phyloP scores from a whole-genome alignment of 1,140 invertebrate species.

The Drosophila lowei region DNA sequence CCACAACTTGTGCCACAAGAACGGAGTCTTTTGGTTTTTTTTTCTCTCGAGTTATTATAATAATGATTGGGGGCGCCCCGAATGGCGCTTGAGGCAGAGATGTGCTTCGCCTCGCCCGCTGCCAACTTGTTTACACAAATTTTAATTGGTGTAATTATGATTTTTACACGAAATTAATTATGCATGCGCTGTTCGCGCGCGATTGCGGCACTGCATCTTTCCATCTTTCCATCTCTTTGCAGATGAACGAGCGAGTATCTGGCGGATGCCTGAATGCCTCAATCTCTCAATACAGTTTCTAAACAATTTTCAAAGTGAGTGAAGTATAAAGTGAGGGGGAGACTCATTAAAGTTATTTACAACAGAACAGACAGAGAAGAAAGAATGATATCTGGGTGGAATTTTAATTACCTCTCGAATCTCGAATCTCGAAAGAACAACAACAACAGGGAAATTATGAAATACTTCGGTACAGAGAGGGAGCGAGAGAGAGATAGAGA shows the following conservation, averaged over 20 bases:
- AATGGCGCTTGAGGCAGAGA: slow-evolving; percentile 43
- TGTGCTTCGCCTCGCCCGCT: slow-evolving; percentile 27
- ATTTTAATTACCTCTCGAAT: slow-evolving; percentile 47
- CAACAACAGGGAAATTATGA: slow-evolving; percentile 51
- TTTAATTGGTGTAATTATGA: slow-evolving; percentile 79
- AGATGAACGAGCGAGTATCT: slow-evolving; percentile 11
- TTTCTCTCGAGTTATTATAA: slow-evolving; percentile 45
- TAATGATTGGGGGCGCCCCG: slow-evolving; percentile 44
- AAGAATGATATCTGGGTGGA: slow-evolving; percentile 24
- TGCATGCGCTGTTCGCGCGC: slow-evolving; percentile 66
- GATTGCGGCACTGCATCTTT: slow-evolving; percentile 46
- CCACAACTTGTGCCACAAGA: slow-evolving; percentile 27
- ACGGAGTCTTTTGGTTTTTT: background rate
- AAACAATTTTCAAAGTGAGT: slow-evolving; percentile 19
- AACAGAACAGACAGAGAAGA: background rate
- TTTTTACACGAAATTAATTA: slow-evolving; percentile 79
- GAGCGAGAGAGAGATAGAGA: background rate
- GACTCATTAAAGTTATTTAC: slow-evolving; percentile 34
- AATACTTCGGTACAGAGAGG: slow-evolving; percentile 27
- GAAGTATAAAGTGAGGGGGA: background rate
- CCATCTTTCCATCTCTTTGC: slow-evolving; percentile 24
- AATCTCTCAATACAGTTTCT: slow-evolving; percentile 24
- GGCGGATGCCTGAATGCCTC: background rate
- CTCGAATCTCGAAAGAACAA: background rate
- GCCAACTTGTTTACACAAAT: slow-evolving; percentile 77